A percentile compares a stretch with the other conserved stretches of the same genome.
Conservation (phyloP, 2,888 invertebrate genomes). For the Parnassius glacialis region DNA sequence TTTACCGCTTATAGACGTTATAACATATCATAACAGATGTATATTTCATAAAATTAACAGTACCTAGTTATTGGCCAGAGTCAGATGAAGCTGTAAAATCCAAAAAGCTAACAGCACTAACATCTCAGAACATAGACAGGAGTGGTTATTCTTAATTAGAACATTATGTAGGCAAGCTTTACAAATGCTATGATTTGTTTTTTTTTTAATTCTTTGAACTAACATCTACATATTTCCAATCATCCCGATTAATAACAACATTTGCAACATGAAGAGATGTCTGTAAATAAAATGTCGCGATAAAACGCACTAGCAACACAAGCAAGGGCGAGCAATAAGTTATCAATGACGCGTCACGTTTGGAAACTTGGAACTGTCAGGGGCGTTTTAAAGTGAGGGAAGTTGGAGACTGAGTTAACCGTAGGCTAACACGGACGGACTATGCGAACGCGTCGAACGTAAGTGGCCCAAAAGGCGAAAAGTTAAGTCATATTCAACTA, state of each 20-base stretch:
- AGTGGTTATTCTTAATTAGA: too few relatives aligned
- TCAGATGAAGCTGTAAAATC: too few relatives aligned
- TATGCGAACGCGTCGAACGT: constrained; percentile 42
- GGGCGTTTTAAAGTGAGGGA: constrained; percentile 49
- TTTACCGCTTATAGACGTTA: too few relatives aligned
- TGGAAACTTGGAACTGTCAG: constrained; percentile 56
- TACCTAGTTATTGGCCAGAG: too few relatives aligned
- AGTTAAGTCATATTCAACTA: constrained; percentile 35
- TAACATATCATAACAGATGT: too few relatives aligned
- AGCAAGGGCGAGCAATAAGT: constrained; percentile 32
- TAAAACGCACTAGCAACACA: constrained; percentile 12
- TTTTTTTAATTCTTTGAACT: too few relatives aligned
- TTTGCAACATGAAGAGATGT: neutral
- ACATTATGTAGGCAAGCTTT: too few relatives aligned
- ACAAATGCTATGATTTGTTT: too few relatives aligned
- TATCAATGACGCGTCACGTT: constrained; percentile 57
- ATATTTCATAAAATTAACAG: too few relatives aligned
- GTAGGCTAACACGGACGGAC: constrained; percentile 47
- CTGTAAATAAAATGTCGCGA: constrained; percentile 18
- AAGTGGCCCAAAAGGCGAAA: constrained; percentile 42
- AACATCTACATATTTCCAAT: too few relatives aligned
- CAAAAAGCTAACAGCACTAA: too few relatives aligned
- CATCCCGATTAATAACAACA: neutral
- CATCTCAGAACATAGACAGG: too few relatives aligned
- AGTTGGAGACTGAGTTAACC: constrained; percentile 59